Conservation (phyloP, 2,888 invertebrate species). For the Cosmopolites sordidus region DNA sequence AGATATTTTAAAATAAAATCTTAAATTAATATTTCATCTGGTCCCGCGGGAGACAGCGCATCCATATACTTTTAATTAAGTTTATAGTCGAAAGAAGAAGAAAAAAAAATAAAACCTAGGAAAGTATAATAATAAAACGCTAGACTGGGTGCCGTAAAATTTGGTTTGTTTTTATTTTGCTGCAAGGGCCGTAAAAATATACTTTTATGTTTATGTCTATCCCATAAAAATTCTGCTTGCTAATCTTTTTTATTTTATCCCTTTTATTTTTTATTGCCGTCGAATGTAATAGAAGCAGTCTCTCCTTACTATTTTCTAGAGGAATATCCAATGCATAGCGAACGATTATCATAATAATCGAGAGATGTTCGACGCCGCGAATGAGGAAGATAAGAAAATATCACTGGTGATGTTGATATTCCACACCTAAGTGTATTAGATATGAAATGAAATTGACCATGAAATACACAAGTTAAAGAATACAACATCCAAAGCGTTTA, state of each 20-base stretch:
- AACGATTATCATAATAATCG: too few species aligned
- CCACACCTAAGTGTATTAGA: too few species aligned
- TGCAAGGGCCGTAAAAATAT: slow-evolving; percentile 29
- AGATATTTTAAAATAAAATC: too few species aligned
- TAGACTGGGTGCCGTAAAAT: slow-evolving; percentile 28
- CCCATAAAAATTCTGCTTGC: slow-evolving; percentile 30
- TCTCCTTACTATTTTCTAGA: slow-evolving; percentile 4
- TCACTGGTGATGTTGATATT: too few species aligned
- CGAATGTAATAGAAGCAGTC: slow-evolving; percentile 18
- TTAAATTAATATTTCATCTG: background rate
- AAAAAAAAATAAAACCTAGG: slow-evolving; percentile 27
- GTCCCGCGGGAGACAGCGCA: slow-evolving; percentile 6
- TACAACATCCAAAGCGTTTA: too few species aligned
- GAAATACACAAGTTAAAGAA: too few species aligned
- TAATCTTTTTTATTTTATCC: slow-evolving; percentile 28
- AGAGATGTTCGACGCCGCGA: too few species aligned
- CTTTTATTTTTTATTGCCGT: slow-evolving; percentile 24
- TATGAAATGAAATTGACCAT: too few species aligned
- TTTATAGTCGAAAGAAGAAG: slow-evolving; percentile 20
- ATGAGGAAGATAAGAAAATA: too few species aligned
- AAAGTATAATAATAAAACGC: slow-evolving; percentile 29
- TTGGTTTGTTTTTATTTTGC: slow-evolving; percentile 30
- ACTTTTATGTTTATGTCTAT: slow-evolving; percentile 29
- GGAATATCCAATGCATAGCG: too few species aligned
- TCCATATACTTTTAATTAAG: slow-evolving; percentile 26